Base-by-base conservation (phyloP, 2,797 vertebrate genomes). In the Morus bassanus region DNA sequence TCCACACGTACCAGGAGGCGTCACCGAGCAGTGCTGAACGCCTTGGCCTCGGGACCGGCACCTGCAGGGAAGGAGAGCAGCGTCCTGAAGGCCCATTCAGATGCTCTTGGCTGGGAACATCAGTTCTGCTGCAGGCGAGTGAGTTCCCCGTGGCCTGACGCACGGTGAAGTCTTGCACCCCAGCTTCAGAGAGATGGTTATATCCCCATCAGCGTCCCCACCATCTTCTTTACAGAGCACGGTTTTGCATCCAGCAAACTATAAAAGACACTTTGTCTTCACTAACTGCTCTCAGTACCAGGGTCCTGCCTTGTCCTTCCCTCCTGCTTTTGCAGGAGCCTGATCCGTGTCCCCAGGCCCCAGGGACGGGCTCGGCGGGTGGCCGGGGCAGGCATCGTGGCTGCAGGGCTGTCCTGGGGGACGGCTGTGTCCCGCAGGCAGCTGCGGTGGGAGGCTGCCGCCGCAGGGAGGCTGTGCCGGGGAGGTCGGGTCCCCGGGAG, bases 381-480 rank as follows among this genome's bases (percentile, higher is more conserved):
- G 13, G n/a, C 41, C 0, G 9, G 22, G 45, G 16, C 57, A 50
- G n/a, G 48, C 2, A 12, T 39, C 1, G 3, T 1, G 0, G 56
- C 56, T 39, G 22, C 7, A 5, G 60, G 27, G 21, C 13, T 1
- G 3, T 30, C 33, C 57, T 12, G 37, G 64, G 28, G 45, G 33
- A 28, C 0, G 11, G 54, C 65, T 50, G 39, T 21, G 6, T 35
- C 77, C 63, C 4, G 0, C 15, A 24, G 61, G 61, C 39, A 24
- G 50, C 21, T 4, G 19, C 6, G 15, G 35, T 46, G 41, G 77
- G 50, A 65, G 39, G 39, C 45, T 1, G 5, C 25, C 4, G 6
- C 3, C 2, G 51, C 23, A 10, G 46, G 59, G 39, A 31, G 43
- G 41, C 77, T 53, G 48, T 5, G 14, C 39, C 1, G 1, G 81